These are phyloP conservation scores for Micromys minutus DNA, from an alignment of 2,113 vertebrate species.

Conservation along the genomic window DNA sequence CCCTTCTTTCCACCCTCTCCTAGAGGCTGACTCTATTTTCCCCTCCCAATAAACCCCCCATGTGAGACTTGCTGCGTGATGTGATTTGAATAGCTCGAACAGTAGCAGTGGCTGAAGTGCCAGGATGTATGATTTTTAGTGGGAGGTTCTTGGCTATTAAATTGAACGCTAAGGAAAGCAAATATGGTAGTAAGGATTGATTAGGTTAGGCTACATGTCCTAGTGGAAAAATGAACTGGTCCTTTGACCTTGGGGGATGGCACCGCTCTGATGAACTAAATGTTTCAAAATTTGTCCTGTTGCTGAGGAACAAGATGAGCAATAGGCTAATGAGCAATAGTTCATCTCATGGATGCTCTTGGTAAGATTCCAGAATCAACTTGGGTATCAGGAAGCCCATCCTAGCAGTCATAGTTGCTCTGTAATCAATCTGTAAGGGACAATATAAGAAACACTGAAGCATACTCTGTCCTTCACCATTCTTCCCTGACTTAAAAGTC, in stretches of 20 bases:
- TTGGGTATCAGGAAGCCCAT: not conserved
- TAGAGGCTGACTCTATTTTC: no score
- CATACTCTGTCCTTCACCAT: not conserved
- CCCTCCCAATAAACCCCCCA: no score
- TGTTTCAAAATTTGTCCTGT: not conserved
- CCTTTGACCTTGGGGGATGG: not conserved
- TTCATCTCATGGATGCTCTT: not conserved
- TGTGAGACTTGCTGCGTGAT: no score
- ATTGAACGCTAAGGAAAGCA: not conserved
- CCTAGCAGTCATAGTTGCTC: not conserved
- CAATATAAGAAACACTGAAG: no score
- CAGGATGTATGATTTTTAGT: not conserved
- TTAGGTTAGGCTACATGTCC: not conserved
- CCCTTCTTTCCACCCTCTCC: no score
- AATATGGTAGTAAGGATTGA: not conserved
- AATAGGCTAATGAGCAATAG: not conserved
- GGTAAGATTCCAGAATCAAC: not conserved
- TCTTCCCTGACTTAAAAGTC: not conserved
- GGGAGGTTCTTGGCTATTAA: fast-evolving
- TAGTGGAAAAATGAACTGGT: not conserved
- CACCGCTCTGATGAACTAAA: not conserved
- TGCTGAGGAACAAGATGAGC: not conserved
- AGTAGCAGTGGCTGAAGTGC: not conserved
- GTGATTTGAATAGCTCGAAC: no score
- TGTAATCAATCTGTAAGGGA: not conserved